These are phyloP conservation scores for Arvicanthis niloticus DNA, from an alignment of 2,113 vertebrate species.

Conservation along the genomic window DNA sequence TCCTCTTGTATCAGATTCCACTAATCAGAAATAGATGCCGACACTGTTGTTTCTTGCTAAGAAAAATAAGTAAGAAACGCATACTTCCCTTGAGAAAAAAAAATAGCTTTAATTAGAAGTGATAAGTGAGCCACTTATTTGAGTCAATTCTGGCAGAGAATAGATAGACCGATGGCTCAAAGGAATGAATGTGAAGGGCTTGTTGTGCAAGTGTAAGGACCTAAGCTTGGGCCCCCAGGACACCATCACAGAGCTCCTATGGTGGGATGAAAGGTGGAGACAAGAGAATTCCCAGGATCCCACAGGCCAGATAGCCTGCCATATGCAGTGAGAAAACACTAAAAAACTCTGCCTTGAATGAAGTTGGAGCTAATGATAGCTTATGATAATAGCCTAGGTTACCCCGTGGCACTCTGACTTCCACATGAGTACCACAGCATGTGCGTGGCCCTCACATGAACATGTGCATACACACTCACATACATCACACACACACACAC, in stretches of 20 bases:
- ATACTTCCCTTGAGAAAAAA: background rate
- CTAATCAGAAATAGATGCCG: slow-evolving; percentile 53
- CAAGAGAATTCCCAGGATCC: background rate
- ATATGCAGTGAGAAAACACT: background rate
- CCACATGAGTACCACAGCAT: background rate
- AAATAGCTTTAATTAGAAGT: slow-evolving; percentile 60
- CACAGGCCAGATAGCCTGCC: background rate
- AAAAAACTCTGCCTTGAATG: background rate
- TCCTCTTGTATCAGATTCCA: slow-evolving; percentile 44
- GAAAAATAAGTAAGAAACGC: slow-evolving; percentile 57
- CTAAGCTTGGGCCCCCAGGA: background rate
- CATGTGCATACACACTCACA: background rate
- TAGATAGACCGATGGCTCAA: background rate
- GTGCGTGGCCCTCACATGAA: background rate
- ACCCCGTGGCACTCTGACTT: background rate
- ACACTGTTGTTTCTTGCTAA: slow-evolving; percentile 39
- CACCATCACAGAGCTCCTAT: background rate
- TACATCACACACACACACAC: background rate
- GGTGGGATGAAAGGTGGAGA: background rate
- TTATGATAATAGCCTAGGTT: no score
- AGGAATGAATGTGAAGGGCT: background rate
- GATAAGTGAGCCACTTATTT: slow-evolving; percentile 23
- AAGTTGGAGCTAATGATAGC: background rate
- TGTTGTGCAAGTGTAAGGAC: background rate
- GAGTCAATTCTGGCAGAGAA: slow-evolving; percentile 8